Evolutionary conservation across 2,113 vertebrate genomes (phyloP), one percentile per base, ranked within the genome.

Genomic region (Silurus asotus): DNA sequence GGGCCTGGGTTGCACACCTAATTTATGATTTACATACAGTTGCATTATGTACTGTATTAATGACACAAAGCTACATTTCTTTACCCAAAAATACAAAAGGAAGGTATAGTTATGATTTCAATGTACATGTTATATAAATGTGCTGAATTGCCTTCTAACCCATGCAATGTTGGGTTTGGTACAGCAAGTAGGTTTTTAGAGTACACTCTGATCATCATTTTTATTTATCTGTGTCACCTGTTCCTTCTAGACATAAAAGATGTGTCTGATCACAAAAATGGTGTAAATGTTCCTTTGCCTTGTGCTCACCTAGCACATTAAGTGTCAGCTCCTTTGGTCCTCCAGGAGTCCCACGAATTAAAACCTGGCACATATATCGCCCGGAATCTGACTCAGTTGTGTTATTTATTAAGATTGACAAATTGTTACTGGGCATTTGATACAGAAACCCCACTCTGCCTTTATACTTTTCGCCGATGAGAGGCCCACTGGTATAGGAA

Each of bases 371-470:
- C 70, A 89, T 23, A 89, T 97, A 98, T 67, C 86, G 90, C 0
- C 97, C 97, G 0, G 98, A 96, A 90, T 99, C 97, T 0, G 87
- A 79, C 90, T 97, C 96, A 86, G 48, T 89, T 0, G 96, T 96
- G 90, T 91, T 87, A 55, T 96, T 96, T 92, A 99, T 95, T 86
- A 88, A 81, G 77, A 99, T 84, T 0, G 97, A 98, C 86, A 98
- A 83, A 4, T 98, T 94, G 8, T 0, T 56, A 1, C 83, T 92
- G 13, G 90, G 89, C 93, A 96, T 90, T 0, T 2, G 0, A 20
- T 90, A 0, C 7, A 89, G 49, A 89, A 99, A 96, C 0, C 94
- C 92, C 0, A 93, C 87, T 0, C 96, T 95, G 11, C 87, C 80
- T 14, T 61, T 89, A 59, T 94, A 95, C 45, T 91, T 90, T 77